Conservation (phyloP, 2,797 vertebrate genomes). For the Yasuhikotakia modesta region DNA sequence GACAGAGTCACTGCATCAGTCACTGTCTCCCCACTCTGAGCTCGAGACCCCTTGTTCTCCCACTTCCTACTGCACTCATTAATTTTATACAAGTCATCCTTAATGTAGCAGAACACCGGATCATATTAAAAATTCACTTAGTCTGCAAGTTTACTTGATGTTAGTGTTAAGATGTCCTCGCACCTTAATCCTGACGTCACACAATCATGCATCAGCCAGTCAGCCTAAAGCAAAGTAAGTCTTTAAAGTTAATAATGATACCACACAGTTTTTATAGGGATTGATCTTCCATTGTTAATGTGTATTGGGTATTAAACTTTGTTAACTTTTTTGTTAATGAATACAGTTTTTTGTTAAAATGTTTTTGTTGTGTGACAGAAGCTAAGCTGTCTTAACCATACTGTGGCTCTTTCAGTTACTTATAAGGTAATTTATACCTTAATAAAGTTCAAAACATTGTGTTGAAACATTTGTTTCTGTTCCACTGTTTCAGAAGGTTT, state of each 20-base stretch:
- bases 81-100: slow-evolving; percentile 50
- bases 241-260: not conserved
- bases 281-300: not conserved
- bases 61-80: slow-evolving; percentile 61
- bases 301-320: not conserved
- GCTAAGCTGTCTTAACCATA: not conserved
- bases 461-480: not conserved
- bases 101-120: slow-evolving; percentile 57
- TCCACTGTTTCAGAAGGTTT: not conserved
- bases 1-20: slow-evolving; percentile 31
- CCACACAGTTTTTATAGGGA: not conserved
- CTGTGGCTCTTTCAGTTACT: not conserved
- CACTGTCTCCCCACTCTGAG: slow-evolving; percentile 65
- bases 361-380: too few relatives aligned
- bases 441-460: too few relatives aligned
- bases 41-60: slow-evolving; percentile 15
- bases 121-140: slow-evolving; percentile 50
- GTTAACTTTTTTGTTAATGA: too few relatives aligned
- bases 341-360: too few relatives aligned
- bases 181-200: not conserved
- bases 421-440: not conserved
- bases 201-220: not conserved
- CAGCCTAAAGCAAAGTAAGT: not conserved
- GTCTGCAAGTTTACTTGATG: slow-evolving; percentile 50
- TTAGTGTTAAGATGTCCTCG: not conserved